Evolutionary conservation across 2,888 invertebrate genomes (phyloP).

Genomic region (Melanostoma scalare): DNA sequence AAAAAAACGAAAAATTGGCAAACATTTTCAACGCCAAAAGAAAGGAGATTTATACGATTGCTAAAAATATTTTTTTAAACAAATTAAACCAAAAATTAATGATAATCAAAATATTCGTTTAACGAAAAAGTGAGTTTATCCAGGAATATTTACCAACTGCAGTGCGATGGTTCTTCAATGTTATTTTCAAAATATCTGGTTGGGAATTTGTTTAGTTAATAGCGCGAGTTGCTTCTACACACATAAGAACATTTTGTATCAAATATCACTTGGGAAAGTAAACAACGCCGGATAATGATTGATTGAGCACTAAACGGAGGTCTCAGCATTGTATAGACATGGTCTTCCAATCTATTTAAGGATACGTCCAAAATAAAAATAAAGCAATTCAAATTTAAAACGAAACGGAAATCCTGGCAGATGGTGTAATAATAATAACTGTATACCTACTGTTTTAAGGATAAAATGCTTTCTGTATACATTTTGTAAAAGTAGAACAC

Average conservation of each 20-base stretch:
- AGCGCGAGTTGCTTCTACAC: too few species aligned
- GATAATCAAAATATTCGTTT: constrained; percentile 25
- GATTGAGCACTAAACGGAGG: too few species aligned
- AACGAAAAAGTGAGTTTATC: neutral
- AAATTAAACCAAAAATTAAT: constrained; percentile 5
- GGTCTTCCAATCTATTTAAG: neutral
- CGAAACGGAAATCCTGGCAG: constrained; percentile 57
- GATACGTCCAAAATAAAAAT: neutral
- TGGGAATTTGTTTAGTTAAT: neutral
- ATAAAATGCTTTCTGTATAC: constrained; percentile 21
- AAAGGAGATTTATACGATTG: constrained; percentile 22
- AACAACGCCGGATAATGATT: too few species aligned
- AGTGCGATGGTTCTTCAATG: neutral
- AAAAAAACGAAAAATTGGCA: constrained; percentile 26
- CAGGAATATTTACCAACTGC: constrained; percentile 17
- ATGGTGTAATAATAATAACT: constrained; percentile 39
- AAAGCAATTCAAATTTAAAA: neutral
- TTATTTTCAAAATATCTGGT: neutral
- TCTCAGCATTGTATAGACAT: too few species aligned
- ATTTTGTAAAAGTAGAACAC: neutral
- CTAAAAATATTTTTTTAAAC: constrained; percentile 13
- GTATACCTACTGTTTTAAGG: neutral
- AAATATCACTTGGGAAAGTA: neutral
- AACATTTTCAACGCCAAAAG: constrained; percentile 24
- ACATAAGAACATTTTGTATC: constrained; percentile 25